Evolutionary conservation across 2,888 invertebrate genomes (phyloP).

Genomic region (Cataglyphis albicans): DNA sequence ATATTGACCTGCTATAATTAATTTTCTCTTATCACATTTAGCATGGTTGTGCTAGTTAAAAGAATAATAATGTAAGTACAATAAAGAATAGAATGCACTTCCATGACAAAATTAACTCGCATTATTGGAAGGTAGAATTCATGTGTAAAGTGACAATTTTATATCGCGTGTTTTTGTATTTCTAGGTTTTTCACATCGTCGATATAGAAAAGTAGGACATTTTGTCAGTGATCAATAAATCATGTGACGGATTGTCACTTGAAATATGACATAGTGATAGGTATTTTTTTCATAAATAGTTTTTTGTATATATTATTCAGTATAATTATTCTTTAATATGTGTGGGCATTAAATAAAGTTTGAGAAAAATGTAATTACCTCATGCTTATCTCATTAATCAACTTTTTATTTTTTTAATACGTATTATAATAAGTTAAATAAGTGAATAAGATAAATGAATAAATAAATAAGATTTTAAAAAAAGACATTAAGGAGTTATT

Average conservation of each 20-base stretch:
- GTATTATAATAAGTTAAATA: neutral
- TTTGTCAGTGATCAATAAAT: constrained; percentile 53
- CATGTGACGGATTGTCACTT: constrained; percentile 32
- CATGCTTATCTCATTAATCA: neutral
- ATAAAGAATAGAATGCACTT: neutral
- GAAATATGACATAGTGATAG: constrained; percentile 1
- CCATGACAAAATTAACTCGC: neutral
- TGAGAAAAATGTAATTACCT: neutral
- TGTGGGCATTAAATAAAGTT: neutral
- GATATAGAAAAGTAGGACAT: constrained; percentile 41
- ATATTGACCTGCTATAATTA: neutral
- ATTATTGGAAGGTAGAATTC: neutral
- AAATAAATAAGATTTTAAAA: neutral
- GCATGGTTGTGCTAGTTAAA: neutral
- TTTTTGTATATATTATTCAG: neutral
- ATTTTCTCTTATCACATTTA: constrained; percentile 8
- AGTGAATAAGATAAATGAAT: no score
- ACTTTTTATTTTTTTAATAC: neutral
- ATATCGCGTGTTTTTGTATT: constrained; percentile 9
- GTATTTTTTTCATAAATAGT: constrained; percentile 1
- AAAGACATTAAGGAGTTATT: neutral
- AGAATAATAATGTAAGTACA: neutral
- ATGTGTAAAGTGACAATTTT: neutral
- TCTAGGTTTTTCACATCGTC: constrained; percentile 31
- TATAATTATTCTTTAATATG: neutral